A percentile compares a stretch with the other conserved stretches of the same genome.
Conservation (phyloP, 2,797 vertebrate species). For the Pelobates cultripes region DNA sequence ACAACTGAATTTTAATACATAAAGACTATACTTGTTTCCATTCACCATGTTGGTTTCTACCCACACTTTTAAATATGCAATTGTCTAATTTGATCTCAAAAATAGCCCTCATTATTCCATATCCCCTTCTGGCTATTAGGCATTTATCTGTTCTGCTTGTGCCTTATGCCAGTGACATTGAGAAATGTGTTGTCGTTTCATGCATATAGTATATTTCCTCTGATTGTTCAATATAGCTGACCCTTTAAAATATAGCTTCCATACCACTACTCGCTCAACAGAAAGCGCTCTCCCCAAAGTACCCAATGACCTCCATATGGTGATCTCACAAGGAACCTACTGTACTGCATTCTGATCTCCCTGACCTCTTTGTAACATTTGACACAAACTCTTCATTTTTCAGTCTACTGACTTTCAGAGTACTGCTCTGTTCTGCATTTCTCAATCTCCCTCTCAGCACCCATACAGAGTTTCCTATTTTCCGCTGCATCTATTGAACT, state of each 20-base stretch:
- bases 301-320: conserved; percentile 39
- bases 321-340: conserved; percentile 27
- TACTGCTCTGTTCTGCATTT: background rate
- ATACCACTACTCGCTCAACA: conserved; percentile 11
- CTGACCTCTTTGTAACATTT: conserved; percentile 25
- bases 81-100: background rate
- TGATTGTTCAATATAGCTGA: background rate
- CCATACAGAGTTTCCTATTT: conserved; percentile 3
- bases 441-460: background rate
- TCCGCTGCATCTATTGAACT: background rate
- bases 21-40: no score
- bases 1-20: no score
- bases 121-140: background rate
- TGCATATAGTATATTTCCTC: conserved; percentile 4
- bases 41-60: no score
- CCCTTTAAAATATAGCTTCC: conserved; percentile 1
- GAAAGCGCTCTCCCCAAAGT: conserved; percentile 32
- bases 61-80: background rate
- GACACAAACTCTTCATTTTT: conserved; percentile 8
- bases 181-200: conserved; percentile 1
- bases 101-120: background rate
- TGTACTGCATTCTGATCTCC: conserved; percentile 8
- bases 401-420: background rate
- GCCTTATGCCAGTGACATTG: background rate
- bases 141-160: background rate